Evolutionary conservation across 1,140 invertebrate genomes (phyloP).

Genomic region (Hylaeus volcanicus): DNA sequence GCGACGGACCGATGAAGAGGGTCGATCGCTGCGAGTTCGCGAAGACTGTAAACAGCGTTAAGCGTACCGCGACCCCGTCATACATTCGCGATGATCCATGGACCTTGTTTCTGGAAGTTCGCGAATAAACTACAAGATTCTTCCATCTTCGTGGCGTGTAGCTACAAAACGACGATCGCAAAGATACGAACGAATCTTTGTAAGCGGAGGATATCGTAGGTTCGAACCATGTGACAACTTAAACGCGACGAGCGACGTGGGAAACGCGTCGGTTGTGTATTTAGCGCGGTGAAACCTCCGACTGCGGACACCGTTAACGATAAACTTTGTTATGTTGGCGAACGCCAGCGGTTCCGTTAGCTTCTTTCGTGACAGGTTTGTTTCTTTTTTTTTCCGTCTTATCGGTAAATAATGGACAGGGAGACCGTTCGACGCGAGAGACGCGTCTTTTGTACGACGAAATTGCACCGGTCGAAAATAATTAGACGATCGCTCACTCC

Average conservation of each 20-base stretch:
- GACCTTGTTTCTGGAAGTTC: no score
- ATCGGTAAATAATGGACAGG: not conserved
- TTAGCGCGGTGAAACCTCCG: conserved; percentile 42
- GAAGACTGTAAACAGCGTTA: not conserved
- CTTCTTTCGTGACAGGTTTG: conserved; percentile 23
- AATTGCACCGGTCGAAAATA: not conserved
- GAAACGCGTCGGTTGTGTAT: conserved; percentile 35
- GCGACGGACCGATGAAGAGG: not conserved
- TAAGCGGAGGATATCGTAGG: not conserved
- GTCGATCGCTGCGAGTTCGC: not conserved
- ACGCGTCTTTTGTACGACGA: not conserved
- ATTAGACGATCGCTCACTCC: not conserved
- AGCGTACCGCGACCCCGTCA: no score
- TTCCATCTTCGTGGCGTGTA: no score
- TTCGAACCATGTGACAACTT: not conserved
- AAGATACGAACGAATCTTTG: no score
- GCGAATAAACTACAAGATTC: no score
- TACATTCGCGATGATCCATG: no score
- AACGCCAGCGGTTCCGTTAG: conserved; percentile 28
- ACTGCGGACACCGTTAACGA: conserved; percentile 36
- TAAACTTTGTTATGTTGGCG: conserved; percentile 9
- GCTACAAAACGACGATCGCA: no score
- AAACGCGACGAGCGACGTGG: conserved; percentile 16
- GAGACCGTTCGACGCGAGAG: not conserved
- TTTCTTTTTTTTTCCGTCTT: not conserved